Evolutionary conservation across 2,797 vertebrate genomes (phyloP), one percentile per base, ranked within the genome.

Genomic region (Atherinosoma microstoma): DNA sequence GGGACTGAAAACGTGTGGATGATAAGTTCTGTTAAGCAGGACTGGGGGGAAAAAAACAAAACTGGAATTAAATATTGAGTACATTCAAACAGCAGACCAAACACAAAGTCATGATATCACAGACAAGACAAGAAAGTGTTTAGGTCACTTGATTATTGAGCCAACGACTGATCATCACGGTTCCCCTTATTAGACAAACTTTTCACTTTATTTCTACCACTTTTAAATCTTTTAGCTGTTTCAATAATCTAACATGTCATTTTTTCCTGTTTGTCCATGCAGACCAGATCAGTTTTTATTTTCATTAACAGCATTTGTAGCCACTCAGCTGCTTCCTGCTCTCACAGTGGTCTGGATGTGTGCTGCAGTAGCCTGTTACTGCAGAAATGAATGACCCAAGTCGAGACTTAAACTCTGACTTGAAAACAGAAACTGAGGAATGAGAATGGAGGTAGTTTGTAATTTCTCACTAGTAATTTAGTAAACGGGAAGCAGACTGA

Each of bases 351-450:
- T 34, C n/a, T 60, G 32, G 20, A 29, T 65, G 53, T 42, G 51
- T 68, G 68, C 70, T 91, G 89, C 85, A 90, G 88, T 88, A 89
- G 60, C 29, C 1, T 79, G 62, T 67, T 87, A 92, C 88, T 87
- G 84, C 88, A 91, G 67, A 78, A 67, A 65, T 9, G 49, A 72
- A 16, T 5, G n/a, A 53, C n/a, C 35, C 27, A 60, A 68, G 6
- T 20, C 22, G n/a, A 34, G 20, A 70, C 4, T 15, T 27, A 35
- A 64, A 42, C 22, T 22, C 4, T 61, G 35, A 66, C 2, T 70
- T 53, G 34, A 2, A 36, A 66, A 29, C 42, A 66, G 20, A 2
- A 38, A 58, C 10, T 5, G 11, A 40, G 24, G 56, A 32, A 40
- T 10, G 32, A 47, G 11, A 68, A 24, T 4, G 6, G 42, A 67